Percentiles rank a stretch among this genome's conserved stretches.
Evolutionary conservation across 2,797 vertebrate genomes (phyloP).

Genomic region (Mareca strepera): DNA sequence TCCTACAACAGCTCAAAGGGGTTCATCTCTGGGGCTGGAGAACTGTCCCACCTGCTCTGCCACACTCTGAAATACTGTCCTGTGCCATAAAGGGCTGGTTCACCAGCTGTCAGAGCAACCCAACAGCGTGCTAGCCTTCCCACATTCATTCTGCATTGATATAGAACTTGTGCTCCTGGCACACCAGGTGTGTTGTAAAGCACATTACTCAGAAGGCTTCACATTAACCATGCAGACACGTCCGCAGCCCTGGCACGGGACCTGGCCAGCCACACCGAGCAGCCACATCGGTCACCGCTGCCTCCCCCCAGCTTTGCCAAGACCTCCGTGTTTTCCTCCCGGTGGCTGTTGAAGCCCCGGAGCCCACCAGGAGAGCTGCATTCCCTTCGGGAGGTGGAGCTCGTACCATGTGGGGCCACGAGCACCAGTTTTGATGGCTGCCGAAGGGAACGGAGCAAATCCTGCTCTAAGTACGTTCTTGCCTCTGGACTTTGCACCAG

Average conservation of each 20-base stretch:
- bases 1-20: not conserved
- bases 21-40: not conserved
- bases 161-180: accelerated
- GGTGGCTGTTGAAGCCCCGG: not conserved
- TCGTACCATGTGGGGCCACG: not conserved
- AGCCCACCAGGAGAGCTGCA: not conserved
- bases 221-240: not conserved
- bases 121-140: not conserved
- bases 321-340: not conserved
- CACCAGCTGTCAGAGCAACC: not conserved
- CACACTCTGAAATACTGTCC: not conserved
- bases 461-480: not conserved
- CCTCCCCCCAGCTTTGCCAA: not conserved
- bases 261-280: accelerated
- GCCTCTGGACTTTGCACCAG: not conserved
- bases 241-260: not conserved
- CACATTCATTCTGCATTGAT: not conserved
- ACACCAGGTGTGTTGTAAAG: not conserved
- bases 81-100: not conserved
- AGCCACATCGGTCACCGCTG: not conserved
- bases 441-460: not conserved
- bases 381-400: not conserved
- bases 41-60: not conserved
- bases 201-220: not conserved
- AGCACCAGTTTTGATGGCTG: not conserved